Evolutionary conservation across 2,888 invertebrate species (phyloP).

Genomic region (Harpagoxenus sublaevis): DNA sequence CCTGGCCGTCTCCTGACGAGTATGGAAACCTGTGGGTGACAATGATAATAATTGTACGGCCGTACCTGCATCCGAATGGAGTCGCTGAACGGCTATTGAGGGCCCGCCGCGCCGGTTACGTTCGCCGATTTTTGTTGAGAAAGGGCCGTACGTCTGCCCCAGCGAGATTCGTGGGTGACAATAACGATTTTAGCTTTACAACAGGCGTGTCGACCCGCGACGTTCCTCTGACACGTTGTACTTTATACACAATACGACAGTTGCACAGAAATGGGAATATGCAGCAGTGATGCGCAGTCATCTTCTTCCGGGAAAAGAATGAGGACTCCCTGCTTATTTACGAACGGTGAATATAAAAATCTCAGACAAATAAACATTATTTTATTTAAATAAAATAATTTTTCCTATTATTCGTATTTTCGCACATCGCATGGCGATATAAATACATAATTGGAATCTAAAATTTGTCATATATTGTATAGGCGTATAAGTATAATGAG

Average conservation of each 20-base stretch:
- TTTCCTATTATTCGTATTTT: neutral
- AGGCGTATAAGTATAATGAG: neutral
- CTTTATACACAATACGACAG: slow-evolving; percentile 34
- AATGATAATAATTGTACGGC: slow-evolving; percentile 71
- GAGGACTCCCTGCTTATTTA: neutral
- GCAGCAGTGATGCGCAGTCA: neutral
- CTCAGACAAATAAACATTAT: neutral
- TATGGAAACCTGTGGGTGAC: slow-evolving; percentile 78
- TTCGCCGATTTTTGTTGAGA: slow-evolving; percentile 18
- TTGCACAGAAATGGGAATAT: slow-evolving; percentile 30
- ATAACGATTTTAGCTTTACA: slow-evolving; percentile 67
- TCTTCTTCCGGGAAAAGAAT: neutral
- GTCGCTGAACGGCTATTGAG: slow-evolving; percentile 25
- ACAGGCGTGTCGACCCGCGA: slow-evolving; percentile 39
- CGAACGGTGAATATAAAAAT: neutral
- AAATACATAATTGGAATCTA: neutral
- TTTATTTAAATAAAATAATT: neutral
- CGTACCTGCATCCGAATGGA: slow-evolving; percentile 55
- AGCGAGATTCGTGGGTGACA: slow-evolving; percentile 70
- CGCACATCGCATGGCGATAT: neutral
- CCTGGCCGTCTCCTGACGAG: slow-evolving; percentile 52
- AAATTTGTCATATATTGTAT: neutral
- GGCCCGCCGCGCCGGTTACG: slow-evolving; percentile 20
- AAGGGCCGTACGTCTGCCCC: slow-evolving; percentile 43
- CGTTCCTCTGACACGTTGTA: slow-evolving; percentile 30